Percentiles rank a stretch among this genome's conserved stretches.
Conservation (phyloP, 2,797 vertebrate species). For the Cephalopachus bancanus region DNA sequence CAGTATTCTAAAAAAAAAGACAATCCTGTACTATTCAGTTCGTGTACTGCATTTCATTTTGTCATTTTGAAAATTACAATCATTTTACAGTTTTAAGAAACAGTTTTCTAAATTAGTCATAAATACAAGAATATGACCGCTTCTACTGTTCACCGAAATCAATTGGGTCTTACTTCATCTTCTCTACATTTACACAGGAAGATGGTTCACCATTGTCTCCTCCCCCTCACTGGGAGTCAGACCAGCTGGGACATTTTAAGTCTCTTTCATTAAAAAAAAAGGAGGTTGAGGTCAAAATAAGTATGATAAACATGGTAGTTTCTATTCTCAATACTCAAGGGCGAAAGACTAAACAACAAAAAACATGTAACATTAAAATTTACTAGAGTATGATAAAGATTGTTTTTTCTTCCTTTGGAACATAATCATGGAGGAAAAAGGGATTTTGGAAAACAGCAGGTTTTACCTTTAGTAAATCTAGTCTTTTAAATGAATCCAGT, state of each 20-base stretch:
- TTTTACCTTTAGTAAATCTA: conserved; percentile 84
- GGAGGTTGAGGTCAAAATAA: conserved; percentile 92
- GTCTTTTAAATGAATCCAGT: conserved; percentile 86
- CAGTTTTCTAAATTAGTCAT: conserved; percentile 65
- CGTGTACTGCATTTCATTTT: neutral
- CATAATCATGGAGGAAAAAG: conserved; percentile 80
- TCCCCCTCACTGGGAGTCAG: conserved; percentile 74
- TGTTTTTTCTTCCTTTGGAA: conserved; percentile 45
- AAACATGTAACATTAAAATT: conserved; percentile 85
- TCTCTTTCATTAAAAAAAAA: conserved; percentile 90
- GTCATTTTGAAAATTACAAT: neutral
- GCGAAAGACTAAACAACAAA: conserved; percentile 88
- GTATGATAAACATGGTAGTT: conserved; percentile 91
- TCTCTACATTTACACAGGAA: conserved; percentile 82
- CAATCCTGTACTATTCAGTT: neutral
- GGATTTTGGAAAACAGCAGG: conserved; percentile 76
- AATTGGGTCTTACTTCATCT: conserved; percentile 68
- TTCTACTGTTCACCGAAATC: conserved; percentile 54
- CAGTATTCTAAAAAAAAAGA: neutral
- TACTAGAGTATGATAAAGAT: conserved; percentile 78
- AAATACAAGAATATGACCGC: conserved; percentile 26
- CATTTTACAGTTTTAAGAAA: conserved; percentile 28
- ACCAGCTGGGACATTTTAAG: conserved; percentile 92
- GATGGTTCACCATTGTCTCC: conserved; percentile 73
- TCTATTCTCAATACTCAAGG: conserved; percentile 89